Percentiles rank a stretch among this genome's conserved stretches.
Evolutionary conservation across 2,797 vertebrate genomes (phyloP).

Genomic region (Sebastes ruberrimus): DNA sequence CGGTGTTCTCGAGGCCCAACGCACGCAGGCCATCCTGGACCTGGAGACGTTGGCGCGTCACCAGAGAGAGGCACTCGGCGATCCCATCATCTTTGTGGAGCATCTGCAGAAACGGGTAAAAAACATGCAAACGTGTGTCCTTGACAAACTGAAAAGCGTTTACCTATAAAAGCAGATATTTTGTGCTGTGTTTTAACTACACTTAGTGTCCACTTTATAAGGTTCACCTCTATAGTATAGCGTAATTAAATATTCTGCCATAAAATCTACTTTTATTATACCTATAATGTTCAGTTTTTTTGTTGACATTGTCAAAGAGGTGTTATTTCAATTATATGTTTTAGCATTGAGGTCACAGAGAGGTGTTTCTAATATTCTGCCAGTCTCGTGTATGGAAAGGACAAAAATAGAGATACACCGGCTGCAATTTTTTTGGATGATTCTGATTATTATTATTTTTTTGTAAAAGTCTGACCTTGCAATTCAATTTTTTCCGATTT

Average conservation of each 20-base stretch:
- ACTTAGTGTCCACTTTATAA: neutral
- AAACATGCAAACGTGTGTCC: neutral
- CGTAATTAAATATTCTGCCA: neutral
- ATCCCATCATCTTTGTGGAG: conserved; percentile 97
- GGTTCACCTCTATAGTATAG: neutral
- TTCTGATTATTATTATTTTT: no score
- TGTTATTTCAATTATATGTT: neutral
- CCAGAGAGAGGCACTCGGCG: conserved; percentile 91
- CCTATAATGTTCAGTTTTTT: neutral
- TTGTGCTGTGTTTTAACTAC: neutral
- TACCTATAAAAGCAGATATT: neutral
- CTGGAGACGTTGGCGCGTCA: conserved; percentile 92
- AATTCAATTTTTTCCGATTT: no score
- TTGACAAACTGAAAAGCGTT: neutral
- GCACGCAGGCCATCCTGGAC: conserved; percentile 96
- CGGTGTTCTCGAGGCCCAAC: conserved; percentile 96
- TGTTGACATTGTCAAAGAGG: neutral
- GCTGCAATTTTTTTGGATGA: no score
- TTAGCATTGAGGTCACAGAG: neutral
- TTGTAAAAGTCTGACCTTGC: no score
- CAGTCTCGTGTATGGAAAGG: neutral
- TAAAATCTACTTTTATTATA: neutral
- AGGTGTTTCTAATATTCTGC: neutral
- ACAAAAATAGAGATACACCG: neutral
- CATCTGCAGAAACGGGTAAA: conserved; percentile 96